Evolutionary conservation across 2,797 vertebrate species (phyloP), one percentile per base, ranked within the genome.

Genomic region (Streptopelia turtur): DNA sequence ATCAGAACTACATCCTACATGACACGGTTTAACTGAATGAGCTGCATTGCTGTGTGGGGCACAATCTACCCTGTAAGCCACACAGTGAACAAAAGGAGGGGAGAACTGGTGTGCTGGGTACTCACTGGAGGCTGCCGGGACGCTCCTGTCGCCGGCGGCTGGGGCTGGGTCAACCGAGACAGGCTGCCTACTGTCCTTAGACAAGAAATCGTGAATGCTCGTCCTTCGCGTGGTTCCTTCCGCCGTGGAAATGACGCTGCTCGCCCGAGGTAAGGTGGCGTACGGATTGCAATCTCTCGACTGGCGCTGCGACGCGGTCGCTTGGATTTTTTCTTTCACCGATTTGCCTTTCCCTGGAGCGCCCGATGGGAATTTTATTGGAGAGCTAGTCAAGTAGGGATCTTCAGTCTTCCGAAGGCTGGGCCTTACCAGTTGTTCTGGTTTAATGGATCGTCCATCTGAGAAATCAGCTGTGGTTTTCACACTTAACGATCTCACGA

Each of bases 191-290:
- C 94, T 97, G 98, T 99, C 99, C 98, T 99, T 99, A 49, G 98
- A 99, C 96, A 99, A 98, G 98, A 99, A 98, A 95, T 99, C 99
- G 50, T 99, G 99, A 98, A 99, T 99, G 98, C 99, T 99, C 83
- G 99, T 99, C 96, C 99, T 99, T 66, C 99, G 98, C 5, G 98
- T 99, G 93, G 98, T 98, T 89, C 99, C 99, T 97, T 99, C 99
- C 0, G 99, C 99, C 1, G 99, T 99, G 94, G 99, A 99, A 97
- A 99, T 99, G 89, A 99, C 99, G 27, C 98, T 99, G 98, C 99
- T 99, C 92, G 99, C 99, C 6, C 99, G 98, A 89, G 99, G 99
- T 97, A 99, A 98, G 85, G 97, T 98, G 39, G 98, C 98, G 37
- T 99, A 99, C 33, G 97, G 98, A 80, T 98, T 98, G 95, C 96